Base-by-base conservation (phyloP, 1,140 invertebrate species). In the Drosophila pectinifera region DNA sequence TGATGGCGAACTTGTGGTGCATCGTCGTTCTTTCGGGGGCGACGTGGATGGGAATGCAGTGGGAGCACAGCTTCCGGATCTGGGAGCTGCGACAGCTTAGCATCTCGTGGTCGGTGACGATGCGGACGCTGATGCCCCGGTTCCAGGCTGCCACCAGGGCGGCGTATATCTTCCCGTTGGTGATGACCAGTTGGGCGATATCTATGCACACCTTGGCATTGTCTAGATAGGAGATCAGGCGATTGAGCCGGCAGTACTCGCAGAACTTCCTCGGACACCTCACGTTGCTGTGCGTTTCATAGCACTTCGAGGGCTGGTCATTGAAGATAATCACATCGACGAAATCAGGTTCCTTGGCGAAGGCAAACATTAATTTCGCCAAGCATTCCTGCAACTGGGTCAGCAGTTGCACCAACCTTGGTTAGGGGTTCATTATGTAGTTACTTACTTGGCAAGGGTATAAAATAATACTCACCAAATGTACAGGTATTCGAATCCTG, bases 1-100 rank as follows among this genome's bases (percentile, higher is more conserved):
- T 39, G 1, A 76, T 70, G 43, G n/a, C 28, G 11, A 78, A 64
- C 24, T 78, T 78, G 26, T 78, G 64, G 39, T 78, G 75, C 75
- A 78, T 63, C 20, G 64, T 39, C 4, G 42, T 16, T 1, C 24
- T 14, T 0, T 18, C 0, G 1, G 20, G 7, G 1, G 20, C 10
- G 1, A 20, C n/a, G 13, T 22, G 73, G 1, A 54, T 24, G 1
- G 34, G 41, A 4, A 76, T 31, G 8, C 22, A 48, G 10, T 31
- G 28, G 0, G 18, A 26, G 14, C 45, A 28, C 0, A 78, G 36
- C 2, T 5, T 13, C 3, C 28, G 10, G 10, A 55, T 28, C 18
- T 31, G 7, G 8, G 73, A 65, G 0, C 59, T 59, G 2, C 24
- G 58, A 6, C 55, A 13, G 7, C 2, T 13, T n/a, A 72, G 0